A percentile compares a stretch with the other conserved stretches of the same genome.
Conservation (phyloP, 2,797 vertebrate species). For the Novumbra hubbsi region DNA sequence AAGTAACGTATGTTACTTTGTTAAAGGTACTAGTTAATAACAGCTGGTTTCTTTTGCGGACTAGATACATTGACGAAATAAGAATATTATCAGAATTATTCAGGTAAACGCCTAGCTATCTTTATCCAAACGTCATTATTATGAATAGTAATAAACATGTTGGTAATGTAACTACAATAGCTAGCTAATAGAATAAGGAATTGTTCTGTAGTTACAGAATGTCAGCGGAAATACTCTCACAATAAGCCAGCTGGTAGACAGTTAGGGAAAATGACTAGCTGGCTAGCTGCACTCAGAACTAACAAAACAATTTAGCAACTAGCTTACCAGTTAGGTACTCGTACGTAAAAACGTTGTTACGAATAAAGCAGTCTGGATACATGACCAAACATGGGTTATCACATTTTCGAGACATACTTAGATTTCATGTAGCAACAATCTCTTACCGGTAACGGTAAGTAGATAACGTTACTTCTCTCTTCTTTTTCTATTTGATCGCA, state of each 20-base stretch:
- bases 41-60: too few relatives aligned
- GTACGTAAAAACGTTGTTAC: background rate
- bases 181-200: background rate
- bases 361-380: background rate
- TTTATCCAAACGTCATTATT: background rate
- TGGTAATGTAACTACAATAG: background rate
- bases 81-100: too few relatives aligned
- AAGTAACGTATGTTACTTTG: background rate
- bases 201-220: background rate
- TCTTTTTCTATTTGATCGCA: background rate
- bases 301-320: background rate
- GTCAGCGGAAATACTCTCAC: background rate
- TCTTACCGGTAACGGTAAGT: conserved; percentile 1
- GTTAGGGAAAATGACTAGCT: background rate
- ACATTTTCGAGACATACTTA: background rate
- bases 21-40: background rate
- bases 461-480: conserved; percentile 16
- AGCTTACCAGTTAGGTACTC: background rate
- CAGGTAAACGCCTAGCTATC: too few relatives aligned
- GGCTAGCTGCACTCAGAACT: background rate
- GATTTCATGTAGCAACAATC: background rate
- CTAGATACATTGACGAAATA: too few relatives aligned
- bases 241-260: background rate
- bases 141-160: background rate
- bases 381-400: background rate